Evolutionary conservation across 2,113 vertebrate genomes (phyloP).

Genomic region (Isurus oxyrinchus): DNA sequence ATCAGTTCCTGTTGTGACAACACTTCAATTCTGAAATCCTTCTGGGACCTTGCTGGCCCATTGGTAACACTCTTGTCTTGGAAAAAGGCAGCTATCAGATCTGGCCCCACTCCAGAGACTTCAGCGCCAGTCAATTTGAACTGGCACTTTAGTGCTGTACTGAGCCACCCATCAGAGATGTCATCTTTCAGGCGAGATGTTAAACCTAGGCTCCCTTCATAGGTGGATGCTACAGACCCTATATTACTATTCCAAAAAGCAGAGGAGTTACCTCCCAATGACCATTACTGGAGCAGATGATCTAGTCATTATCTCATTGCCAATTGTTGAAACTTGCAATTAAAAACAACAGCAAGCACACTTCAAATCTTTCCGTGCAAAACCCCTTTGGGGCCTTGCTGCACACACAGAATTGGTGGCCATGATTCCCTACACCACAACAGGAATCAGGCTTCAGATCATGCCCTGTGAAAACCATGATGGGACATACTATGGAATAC

Average conservation of each 20-base stretch:
- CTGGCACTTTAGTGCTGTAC: background rate
- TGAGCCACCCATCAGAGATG: background rate
- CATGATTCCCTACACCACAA: background rate
- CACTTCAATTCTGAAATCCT: no score
- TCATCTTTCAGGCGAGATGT: background rate
- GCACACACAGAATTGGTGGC: background rate
- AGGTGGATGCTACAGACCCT: background rate
- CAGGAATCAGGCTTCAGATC: background rate
- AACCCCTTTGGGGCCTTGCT: background rate
- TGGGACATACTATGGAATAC: background rate
- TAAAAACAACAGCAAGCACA: background rate
- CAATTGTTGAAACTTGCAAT: background rate
- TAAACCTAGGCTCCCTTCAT: background rate
- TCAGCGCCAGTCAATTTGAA: background rate
- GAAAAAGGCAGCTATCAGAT: background rate
- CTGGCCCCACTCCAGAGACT: background rate
- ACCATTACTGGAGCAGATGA: background rate
- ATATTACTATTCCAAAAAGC: background rate
- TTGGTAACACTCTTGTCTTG: background rate
- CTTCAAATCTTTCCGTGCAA: background rate
- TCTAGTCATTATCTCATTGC: background rate
- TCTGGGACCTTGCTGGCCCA: background rate
- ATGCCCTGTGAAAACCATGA: background rate
- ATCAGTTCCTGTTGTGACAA: no score
- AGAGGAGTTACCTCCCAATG: background rate